Conservation (phyloP, 2,113 vertebrate species). For the Eudyptes chrysolophus region DNA sequence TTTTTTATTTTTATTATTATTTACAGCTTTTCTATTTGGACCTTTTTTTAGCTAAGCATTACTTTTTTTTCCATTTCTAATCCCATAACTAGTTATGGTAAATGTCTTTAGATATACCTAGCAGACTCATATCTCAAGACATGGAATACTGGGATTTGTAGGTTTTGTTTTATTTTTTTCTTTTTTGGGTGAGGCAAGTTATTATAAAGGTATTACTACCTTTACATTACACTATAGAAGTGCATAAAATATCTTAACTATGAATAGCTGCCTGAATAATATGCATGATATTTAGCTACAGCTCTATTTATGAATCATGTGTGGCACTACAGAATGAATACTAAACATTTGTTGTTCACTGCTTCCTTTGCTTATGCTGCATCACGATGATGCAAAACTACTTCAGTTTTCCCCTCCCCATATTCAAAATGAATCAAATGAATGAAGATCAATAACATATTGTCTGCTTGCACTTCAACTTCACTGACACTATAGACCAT, state of each 20-base stretch:
- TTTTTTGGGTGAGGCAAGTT: neutral
- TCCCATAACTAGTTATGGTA: neutral
- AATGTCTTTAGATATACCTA: neutral
- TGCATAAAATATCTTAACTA: neutral
- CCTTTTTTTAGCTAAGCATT: neutral
- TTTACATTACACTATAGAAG: neutral
- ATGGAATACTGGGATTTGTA: neutral
- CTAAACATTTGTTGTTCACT: neutral
- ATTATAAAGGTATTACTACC: neutral
- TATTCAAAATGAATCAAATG: neutral
- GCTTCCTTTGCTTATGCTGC: neutral
- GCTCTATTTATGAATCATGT: neutral
- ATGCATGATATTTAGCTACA: neutral
- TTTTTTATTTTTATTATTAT: neutral
- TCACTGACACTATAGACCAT: slow-evolving; percentile 40
- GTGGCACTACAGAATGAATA: neutral
- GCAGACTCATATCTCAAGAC: neutral
- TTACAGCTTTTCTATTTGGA: neutral
- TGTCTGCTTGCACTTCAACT: neutral
- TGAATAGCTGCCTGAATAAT: neutral
- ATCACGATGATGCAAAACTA: neutral
- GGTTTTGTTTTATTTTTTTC: neutral
- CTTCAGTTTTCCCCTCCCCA: neutral
- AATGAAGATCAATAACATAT: neutral
- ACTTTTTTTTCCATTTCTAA: neutral